Evolutionary conservation across 2,888 invertebrate genomes (phyloP), one percentile per base, ranked within the genome.

Genomic region (Tipula lateralis): DNA sequence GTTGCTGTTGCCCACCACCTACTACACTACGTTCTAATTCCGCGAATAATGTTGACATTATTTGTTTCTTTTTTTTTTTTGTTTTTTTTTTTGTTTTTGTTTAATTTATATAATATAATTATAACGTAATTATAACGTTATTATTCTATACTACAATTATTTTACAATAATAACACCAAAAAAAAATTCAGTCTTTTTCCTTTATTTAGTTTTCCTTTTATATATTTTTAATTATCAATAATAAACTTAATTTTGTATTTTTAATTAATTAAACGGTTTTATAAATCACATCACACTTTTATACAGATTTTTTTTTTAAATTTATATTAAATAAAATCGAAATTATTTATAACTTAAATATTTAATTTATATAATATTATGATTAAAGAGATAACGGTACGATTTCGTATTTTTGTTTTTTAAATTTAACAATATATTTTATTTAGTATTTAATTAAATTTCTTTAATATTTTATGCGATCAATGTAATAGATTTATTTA

Each of bases 21-120:
- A 84, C 85, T 13, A 85, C 86, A 82, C 87, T 83, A 83, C 87
- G 86, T 83, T 87, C 87, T 85, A 87, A 85, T 36, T 87, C 87
- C 5, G 86, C 86, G 85, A 86, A 87, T 80, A 87, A 84, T 85
- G 87, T 85, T 84, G 87, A 86, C 87, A 87, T 87, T 86, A 85
- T 86, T 85, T 12, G 12, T 29, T 44, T 30, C 66, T 85, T 86
- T 85, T 12, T 19, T 29, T 44, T 30, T 83, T 66, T 83, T 83
- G 9, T 6, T 12, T 32, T 5, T 32, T 5, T 5, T 32, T 39
- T 6, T 6, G 39, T 39, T 39, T 9, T 36, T 36, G 5, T 7
- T 9, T 9, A 36, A 36, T 9, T 36, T 36, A 9, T 36, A 36
- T 12, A 39, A 39, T 39, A 39, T 12, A 36, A 36, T 39, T 39